These are phyloP conservation scores for Poicephalus gulielmi DNA, from an alignment of 2,113 vertebrate species.

Conservation along the genomic window DNA sequence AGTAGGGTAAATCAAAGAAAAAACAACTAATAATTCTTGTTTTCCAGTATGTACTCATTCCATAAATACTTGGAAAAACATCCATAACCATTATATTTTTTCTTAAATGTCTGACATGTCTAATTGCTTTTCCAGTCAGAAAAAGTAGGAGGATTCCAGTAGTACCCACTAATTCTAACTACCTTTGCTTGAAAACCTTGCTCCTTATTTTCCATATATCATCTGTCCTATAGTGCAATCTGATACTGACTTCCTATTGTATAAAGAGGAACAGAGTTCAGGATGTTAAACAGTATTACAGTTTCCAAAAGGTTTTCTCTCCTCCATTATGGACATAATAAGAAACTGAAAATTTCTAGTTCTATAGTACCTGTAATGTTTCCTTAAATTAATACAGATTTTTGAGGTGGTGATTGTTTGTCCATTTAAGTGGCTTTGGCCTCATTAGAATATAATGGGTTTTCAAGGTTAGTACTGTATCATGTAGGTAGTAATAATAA, in stretches of 20 bases:
- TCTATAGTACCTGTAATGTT: neutral
- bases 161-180: neutral
- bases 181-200: neutral
- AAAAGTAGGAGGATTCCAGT: neutral
- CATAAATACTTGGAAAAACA: neutral
- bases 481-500: constrained; percentile 69
- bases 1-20: neutral
- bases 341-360: neutral
- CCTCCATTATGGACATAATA: neutral
- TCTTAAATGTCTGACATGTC: neutral
- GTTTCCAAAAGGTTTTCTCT: neutral
- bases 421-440: constrained; percentile 17
- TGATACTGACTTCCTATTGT: neutral
- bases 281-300: neutral
- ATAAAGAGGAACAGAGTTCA: neutral
- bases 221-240: neutral
- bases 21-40: neutral
- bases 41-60: neutral
- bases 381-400: constrained; percentile 25
- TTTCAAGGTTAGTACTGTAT: constrained; percentile 69
- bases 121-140: neutral
- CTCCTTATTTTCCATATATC: neutral
- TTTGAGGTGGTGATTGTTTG: neutral
- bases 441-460: constrained; percentile 61
- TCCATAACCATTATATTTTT: rapidly evolving